Conservation (phyloP, 2,797 vertebrate species). For the Synanceia verrucosa region DNA sequence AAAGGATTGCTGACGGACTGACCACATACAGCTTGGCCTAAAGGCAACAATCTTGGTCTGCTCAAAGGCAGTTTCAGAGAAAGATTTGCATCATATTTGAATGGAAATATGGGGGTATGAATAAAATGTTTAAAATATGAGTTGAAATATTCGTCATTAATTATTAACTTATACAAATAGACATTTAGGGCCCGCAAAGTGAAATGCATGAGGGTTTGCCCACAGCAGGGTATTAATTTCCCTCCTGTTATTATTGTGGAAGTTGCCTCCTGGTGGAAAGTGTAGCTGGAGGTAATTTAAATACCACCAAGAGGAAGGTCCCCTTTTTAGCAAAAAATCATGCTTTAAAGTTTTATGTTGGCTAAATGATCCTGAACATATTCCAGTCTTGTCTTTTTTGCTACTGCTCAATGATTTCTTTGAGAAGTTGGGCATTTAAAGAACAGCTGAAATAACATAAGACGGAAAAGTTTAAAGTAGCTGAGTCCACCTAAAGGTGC, state of each 20-base stretch:
- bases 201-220: constrained; percentile 15
- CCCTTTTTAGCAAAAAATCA: constrained; percentile 17
- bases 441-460: constrained; percentile 6
- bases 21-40: constrained; percentile 67
- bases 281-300: constrained; percentile 25
- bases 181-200: constrained; percentile 4
- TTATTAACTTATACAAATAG: constrained; percentile 42
- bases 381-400: not conserved
- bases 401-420: not conserved
- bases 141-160: constrained; percentile 30
- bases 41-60: constrained; percentile 33
- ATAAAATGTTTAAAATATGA: constrained; percentile 45
- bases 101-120: constrained; percentile 10
- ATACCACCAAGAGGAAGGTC: constrained; percentile 3
- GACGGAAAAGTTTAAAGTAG: constrained; percentile 21
- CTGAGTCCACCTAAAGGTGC: constrained; percentile 23
- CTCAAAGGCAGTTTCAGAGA: constrained; percentile 45
- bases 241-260: constrained; percentile 31
- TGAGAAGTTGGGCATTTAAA: not conserved
- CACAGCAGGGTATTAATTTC: constrained; percentile 35
- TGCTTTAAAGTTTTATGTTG: not conserved
- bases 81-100: constrained; percentile 55
- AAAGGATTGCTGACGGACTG: constrained; percentile 74
- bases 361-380: not conserved
- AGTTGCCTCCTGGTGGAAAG: constrained; percentile 54